Base-by-base conservation (phyloP, 2,797 vertebrate genomes). In the Hozukius guyotensis region DNA sequence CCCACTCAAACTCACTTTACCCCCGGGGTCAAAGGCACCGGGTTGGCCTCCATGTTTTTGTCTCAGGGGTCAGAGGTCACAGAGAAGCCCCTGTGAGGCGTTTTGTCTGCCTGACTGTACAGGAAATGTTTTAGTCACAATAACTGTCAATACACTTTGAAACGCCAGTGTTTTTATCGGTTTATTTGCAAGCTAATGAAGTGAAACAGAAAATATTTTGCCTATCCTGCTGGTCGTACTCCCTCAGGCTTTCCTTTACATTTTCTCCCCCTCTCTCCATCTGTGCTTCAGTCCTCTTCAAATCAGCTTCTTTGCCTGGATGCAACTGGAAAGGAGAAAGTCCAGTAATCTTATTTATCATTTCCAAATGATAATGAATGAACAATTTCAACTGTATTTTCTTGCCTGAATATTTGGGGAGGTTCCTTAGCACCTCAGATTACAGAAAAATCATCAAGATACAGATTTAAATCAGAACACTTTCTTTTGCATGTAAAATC, bases 41-140 rank as follows among this genome's bases (percentile, higher is more conserved):
- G 2, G 66, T 31, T 8, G 73, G 67, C 81, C 76, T 76, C 76
- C 18, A 4, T 70, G 52, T 67, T 68, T 85, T 68, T 72, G 80
- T 84, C 75, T 61, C 3, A 1, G 60, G 60, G 79, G 71, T 75
- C 77, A 57, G 14, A 78, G 80, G 76, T 80, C 83, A 73, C 49
- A 5, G 27, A 49, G 13, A 36, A 53, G 24, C 38, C 72, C 61
- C 65, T 22, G 9, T 34, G 64, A 16, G 57, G 10, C 0, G 22
- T 13, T 53, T 32, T 36, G 16, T 80, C 55, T 68, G 65, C 13
- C 42, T 49, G 36, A 72, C 18, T 65, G 34, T 67, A 72, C 49
- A 53, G 59, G 29, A 82, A 34, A 22, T 9, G 3, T 57, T 49
- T 46, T 10, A 34, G 22, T 29, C 56, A 34, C 57, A 64, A 18